Conservation (phyloP, 2,113 vertebrate species). For the Hippotragus niger region DNA sequence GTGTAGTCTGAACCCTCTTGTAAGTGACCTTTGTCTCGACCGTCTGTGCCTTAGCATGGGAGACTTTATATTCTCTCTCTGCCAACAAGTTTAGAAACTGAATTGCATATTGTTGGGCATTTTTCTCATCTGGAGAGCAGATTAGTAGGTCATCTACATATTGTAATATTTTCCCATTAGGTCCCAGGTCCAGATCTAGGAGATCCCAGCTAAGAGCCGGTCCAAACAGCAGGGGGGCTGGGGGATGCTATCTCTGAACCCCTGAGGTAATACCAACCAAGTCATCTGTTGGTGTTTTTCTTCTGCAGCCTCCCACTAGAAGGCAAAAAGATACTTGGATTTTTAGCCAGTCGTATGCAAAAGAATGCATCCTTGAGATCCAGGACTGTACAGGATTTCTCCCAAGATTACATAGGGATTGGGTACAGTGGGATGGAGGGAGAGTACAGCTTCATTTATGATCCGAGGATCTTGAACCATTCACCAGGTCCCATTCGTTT, state of each 20-base stretch:
- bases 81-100: background rate
- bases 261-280: background rate
- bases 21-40: background rate
- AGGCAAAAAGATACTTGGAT: background rate
- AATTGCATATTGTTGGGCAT: background rate
- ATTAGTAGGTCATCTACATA: background rate
- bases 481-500: background rate
- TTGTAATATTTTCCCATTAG: background rate
- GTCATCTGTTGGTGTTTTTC: background rate
- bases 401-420: background rate
- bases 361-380: background rate
- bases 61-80: background rate
- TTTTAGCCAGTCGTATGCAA: background rate
- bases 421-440: rapidly evolving
- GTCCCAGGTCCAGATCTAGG: background rate
- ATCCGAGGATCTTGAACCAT: rapidly evolving
- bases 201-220: background rate
- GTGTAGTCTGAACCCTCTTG: background rate
- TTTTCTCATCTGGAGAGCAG: background rate
- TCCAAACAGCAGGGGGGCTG: background rate
- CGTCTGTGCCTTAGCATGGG: background rate
- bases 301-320: background rate
- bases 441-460: background rate
- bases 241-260: background rate
- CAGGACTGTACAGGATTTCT: background rate